Evolutionary conservation across 2,888 invertebrate species (phyloP), one percentile per base, ranked within the genome.

Genomic region (Philhelius pedissequus): DNA sequence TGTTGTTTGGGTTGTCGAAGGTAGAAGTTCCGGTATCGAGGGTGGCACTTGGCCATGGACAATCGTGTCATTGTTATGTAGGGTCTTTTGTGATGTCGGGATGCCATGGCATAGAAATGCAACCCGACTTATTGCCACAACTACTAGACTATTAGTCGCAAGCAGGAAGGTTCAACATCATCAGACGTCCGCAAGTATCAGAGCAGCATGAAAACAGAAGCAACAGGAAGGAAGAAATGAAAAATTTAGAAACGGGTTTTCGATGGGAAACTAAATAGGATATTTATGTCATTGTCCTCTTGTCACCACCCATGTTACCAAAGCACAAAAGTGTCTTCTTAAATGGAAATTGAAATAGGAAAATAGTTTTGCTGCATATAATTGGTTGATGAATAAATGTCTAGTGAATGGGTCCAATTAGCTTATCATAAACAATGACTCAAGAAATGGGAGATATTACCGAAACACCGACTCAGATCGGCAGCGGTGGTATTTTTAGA

Each of bases 61-160:
- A 38, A 68, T 20, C 13, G 78, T 78, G 25, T 74, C 74, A 70
- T 83, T 83, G 74, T 74, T 62, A 40, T 78, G 69, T 25, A 70
- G 38, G 70, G 74, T 6, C 78, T 83, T 83, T 69, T 83, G 83
- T 83, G 83, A 48, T 48, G 84, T 84, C 32, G 84, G 84, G 35
- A 79, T 84, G 22, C 70, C 84, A 35, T 75, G 70, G 60, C 84
- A 84, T 25, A 66, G 73, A 58, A 74, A 58, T 69, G 78, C 69
- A 69, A 62, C 64, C 78, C 74, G 30, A 83, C 78, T 70, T 70
- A 83, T 75, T 69, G 70, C 74, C 27, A 45, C 74, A 74, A 83
- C 70, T 13, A 83, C 70, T 13, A 45, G 45, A 30, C 30, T 18
- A 18, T n/a, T 27, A 25, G 43, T 35, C 18, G 15, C 11, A 60